Evolutionary conservation across 2,797 vertebrate species (phyloP), one percentile per base, ranked within the genome.

Genomic region (Oophaga sylvatica): DNA sequence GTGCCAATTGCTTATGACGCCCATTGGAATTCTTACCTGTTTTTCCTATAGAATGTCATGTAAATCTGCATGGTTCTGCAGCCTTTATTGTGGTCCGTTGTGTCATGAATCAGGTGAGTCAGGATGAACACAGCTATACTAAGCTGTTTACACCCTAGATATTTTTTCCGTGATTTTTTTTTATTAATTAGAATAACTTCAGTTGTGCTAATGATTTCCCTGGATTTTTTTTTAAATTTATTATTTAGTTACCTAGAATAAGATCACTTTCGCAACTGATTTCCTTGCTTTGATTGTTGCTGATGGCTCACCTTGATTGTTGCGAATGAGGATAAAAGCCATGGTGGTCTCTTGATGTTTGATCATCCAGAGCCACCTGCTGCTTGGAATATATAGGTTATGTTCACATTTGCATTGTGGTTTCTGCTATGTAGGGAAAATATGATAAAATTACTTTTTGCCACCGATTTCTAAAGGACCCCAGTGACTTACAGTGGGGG

Each of bases 281-380:
- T 93, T 29, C 26, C 90, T 87, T 90, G 90, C 91, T 92, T 91
- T 41, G 87, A 93, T 91, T 91, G 92, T 90, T 90, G 90, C 91
- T 26, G 26, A 26, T 26, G 26, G 26, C 26, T 26, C 26, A 26
- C 26, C 26, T 91, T 41, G 87, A 93, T 91, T 91, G 92, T 90
- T 90, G 90, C 91, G 91, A 90, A 91, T 92, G 90, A 88, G 80
- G 73, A 93, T 92, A 92, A 92, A 92, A 93, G 91, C 93, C 91
- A 90, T 91, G 91, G 91, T 79, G 79, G 91, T 87, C 92, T 91
- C 91, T 90, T 91, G 91, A 91, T 91, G 89, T 93, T 93, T 90
- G 91, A 93, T 92, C 91, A 73, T 73, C 70, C 70, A 45, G 70
- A 45, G 35, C 70, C 45, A 0, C 70, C 70, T 73, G 35, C 17